Percentiles rank a stretch among this genome's conserved stretches.
Conservation (phyloP, 2,113 vertebrate species). For the Burhinus oedicnemus region DNA sequence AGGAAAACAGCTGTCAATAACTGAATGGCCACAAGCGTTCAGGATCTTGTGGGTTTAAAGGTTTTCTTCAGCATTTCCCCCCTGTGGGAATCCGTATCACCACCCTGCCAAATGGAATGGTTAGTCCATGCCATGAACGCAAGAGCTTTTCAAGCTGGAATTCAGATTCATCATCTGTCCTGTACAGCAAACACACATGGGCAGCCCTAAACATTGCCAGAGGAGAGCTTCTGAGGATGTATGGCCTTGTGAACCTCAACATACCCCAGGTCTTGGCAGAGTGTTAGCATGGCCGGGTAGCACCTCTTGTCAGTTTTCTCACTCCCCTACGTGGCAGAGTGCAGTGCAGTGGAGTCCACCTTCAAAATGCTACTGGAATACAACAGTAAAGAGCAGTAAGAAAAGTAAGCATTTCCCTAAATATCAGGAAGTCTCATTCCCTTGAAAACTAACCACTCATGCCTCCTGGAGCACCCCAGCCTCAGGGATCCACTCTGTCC, state of each 20-base stretch:
- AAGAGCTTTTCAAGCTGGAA: background rate
- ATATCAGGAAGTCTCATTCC: background rate
- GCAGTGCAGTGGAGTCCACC: background rate
- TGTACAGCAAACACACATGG: background rate
- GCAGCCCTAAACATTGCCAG: background rate
- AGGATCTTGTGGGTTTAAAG: background rate
- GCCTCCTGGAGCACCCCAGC: background rate
- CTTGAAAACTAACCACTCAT: accelerated
- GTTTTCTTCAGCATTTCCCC: background rate
- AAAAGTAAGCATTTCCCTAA: background rate
- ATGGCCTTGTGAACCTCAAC: background rate
- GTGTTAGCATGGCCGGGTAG: background rate
- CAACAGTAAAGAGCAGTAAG: background rate
- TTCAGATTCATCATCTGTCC: background rate
- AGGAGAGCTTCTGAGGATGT: background rate
- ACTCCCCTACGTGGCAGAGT: no score
- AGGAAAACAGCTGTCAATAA: background rate
- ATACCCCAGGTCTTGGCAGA: background rate
- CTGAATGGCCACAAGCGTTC: background rate
- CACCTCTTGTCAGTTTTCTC: background rate
- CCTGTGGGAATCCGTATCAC: background rate
- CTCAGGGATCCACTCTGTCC: background rate
- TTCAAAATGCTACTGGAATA: background rate
- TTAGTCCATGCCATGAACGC: background rate
- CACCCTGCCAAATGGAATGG: background rate